These are phyloP conservation scores for Drosophila santomea DNA, from an alignment of 1,140 invertebrate genomes.

Conservation along the genomic window DNA sequence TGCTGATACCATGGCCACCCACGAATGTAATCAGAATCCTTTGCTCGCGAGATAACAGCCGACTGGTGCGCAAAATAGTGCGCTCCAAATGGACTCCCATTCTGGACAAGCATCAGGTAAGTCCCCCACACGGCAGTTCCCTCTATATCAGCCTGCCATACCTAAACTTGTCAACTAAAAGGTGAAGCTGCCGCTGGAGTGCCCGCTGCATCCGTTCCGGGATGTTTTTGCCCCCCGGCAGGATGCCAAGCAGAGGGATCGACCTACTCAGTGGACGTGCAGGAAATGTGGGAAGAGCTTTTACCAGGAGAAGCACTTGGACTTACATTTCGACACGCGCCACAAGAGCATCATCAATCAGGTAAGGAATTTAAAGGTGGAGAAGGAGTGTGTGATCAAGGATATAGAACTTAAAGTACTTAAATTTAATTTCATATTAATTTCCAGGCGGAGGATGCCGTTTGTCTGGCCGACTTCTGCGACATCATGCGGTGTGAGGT, in stretches of 20 bases:
- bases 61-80: conserved; percentile 94
- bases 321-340: conserved; percentile 95
- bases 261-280: conserved; percentile 95
- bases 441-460: conserved; percentile 92
- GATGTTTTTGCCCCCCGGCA: conserved; percentile 95
- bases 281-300: conserved; percentile 96
- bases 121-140: neutral
- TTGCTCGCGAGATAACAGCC: conserved; percentile 94
- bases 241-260: conserved; percentile 91
- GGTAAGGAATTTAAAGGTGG: conserved; percentile 85
- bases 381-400: too few species aligned
- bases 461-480: conserved; percentile 96
- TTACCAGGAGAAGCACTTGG: conserved; percentile 93
- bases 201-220: conserved; percentile 93
- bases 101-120: conserved; percentile 93
- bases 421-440: too few species aligned
- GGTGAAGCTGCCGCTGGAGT: conserved; percentile 92
- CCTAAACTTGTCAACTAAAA: neutral
- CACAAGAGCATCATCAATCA: conserved; percentile 94
- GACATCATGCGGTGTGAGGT: conserved; percentile 98
- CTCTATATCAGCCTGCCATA: neutral
- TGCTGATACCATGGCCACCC: conserved; percentile 93
- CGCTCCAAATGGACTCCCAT: conserved; percentile 96
- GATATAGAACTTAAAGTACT: too few species aligned
- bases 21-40: conserved; percentile 93